Conservation (phyloP, 2,113 vertebrate genomes). For the Pygoscelis adeliae region DNA sequence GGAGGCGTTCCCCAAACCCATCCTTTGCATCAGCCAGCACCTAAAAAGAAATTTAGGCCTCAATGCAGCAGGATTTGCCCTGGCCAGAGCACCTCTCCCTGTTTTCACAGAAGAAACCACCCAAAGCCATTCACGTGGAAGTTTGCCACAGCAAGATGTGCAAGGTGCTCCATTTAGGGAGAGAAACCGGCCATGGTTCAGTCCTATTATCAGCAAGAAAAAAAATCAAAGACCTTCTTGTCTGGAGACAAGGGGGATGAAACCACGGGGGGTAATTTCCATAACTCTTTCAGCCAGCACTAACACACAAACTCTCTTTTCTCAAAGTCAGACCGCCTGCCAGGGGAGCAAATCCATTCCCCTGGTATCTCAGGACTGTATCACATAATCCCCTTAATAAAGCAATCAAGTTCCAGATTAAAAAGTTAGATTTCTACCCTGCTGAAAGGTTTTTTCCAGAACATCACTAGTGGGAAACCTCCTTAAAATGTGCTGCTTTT, state of each 20-base stretch:
- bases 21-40: not conserved
- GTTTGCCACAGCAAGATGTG: not conserved
- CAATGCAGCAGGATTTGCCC: rapidly evolving
- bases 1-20: not conserved
- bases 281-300: slow-evolving; percentile 14
- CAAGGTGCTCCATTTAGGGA: not conserved
- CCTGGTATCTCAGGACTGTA: not conserved
- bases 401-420: slow-evolving; percentile 29
- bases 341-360: slow-evolving; percentile 34
- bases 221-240: not conserved
- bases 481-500: not conserved
- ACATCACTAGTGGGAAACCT: not conserved
- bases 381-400: slow-evolving; percentile 18
- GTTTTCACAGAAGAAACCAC: not conserved
- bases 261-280: not conserved
- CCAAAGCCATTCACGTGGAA: not conserved
- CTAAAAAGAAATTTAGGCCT: not conserved
- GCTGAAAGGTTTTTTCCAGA: not conserved
- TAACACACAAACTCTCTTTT: slow-evolving; percentile 11
- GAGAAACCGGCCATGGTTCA: not conserved
- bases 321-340: slow-evolving; percentile 1
- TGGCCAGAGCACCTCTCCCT: not conserved
- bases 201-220: not conserved
- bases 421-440: not conserved
- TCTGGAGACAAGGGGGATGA: not conserved